phyloP scores from a whole-genome alignment of 1,140 invertebrate species.

The Cheumatopsyche charites region DNA sequence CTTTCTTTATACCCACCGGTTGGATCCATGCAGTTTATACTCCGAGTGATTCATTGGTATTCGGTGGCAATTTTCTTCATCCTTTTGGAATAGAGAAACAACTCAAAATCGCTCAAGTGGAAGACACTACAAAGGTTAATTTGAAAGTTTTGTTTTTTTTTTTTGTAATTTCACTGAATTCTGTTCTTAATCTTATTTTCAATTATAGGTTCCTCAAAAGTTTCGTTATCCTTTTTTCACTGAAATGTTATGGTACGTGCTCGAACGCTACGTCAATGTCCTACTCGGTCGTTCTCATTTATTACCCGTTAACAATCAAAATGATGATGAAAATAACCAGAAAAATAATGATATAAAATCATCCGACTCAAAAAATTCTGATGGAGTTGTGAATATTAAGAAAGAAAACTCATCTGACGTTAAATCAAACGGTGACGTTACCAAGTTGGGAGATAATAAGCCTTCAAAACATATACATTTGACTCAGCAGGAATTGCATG shows the following conservation, averaged over 20 bases:
- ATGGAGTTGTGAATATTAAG: neutral
- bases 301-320: constrained; percentile 44
- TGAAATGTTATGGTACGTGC: constrained; percentile 97
- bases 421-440: constrained; percentile 19
- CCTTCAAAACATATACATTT: constrained; percentile 71
- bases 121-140: constrained; percentile 86
- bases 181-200: constrained; percentile 24
- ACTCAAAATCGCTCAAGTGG: constrained; percentile 88
- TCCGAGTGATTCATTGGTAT: constrained; percentile 92
- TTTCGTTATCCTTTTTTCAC: constrained; percentile 98
- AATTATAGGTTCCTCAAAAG: constrained; percentile 85
- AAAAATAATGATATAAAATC: constrained; percentile 6
- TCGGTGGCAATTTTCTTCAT: constrained; percentile 98
- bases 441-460: constrained; percentile 33
- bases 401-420: constrained; percentile 21
- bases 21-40: constrained; percentile 99
- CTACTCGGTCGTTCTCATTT: constrained; percentile 84
- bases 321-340: constrained; percentile 5
- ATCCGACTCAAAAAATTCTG: neutral
- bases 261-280: constrained; percentile 90
- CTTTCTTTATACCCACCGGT: constrained; percentile 95
- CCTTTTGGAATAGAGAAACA: constrained; percentile 89
- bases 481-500: constrained; percentile 84
- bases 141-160: neutral
- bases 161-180: too few relatives aligned